Percentiles rank a stretch among this genome's conserved stretches.
These are phyloP conservation scores for Glyphotaelius pellucidus DNA, from an alignment of 2,888 invertebrate species.

Conservation along the genomic window DNA sequence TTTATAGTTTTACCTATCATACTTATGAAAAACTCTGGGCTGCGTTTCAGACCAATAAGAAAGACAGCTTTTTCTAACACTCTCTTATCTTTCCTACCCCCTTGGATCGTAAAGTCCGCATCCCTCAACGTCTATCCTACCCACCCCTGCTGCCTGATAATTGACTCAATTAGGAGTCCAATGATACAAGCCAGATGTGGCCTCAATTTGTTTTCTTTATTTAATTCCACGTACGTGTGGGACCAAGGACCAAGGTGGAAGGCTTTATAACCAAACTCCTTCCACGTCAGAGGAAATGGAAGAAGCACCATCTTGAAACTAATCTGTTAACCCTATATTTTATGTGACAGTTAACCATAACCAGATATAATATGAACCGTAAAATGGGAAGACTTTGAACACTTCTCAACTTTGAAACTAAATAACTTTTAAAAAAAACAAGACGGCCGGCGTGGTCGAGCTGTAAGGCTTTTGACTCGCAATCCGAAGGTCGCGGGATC, in stretches of 20 bases:
- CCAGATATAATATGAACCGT: neutral
- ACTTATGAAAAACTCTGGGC: constrained; percentile 31
- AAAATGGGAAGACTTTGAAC: too few relatives aligned
- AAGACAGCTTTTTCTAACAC: constrained; percentile 22
- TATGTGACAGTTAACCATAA: neutral
- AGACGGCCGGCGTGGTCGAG: too few relatives aligned
- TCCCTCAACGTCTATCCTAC: constrained; percentile 10
- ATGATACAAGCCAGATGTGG: constrained; percentile 65
- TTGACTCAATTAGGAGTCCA: constrained; percentile 65
- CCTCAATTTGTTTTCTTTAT: constrained; percentile 38
- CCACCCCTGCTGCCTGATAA: constrained; percentile 57
- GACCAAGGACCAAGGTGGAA: constrained; percentile 27
- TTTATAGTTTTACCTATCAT: constrained; percentile 33
- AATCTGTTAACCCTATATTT: neutral
- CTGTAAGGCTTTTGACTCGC: too few relatives aligned
- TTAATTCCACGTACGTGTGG: constrained; percentile 32
- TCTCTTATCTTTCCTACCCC: constrained; percentile 37
- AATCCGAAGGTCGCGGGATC: too few relatives aligned
- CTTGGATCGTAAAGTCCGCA: constrained; percentile 41
- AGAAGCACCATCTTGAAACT: neutral
- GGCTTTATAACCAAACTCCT: constrained; percentile 8
- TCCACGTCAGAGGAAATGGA: neutral
- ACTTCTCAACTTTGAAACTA: too few relatives aligned
- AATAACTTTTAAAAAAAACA: too few relatives aligned
- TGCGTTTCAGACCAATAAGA: neutral